These are phyloP conservation scores for Phthorimaea operculella DNA, from an alignment of 1,140 invertebrate species.

Conservation along the genomic window DNA sequence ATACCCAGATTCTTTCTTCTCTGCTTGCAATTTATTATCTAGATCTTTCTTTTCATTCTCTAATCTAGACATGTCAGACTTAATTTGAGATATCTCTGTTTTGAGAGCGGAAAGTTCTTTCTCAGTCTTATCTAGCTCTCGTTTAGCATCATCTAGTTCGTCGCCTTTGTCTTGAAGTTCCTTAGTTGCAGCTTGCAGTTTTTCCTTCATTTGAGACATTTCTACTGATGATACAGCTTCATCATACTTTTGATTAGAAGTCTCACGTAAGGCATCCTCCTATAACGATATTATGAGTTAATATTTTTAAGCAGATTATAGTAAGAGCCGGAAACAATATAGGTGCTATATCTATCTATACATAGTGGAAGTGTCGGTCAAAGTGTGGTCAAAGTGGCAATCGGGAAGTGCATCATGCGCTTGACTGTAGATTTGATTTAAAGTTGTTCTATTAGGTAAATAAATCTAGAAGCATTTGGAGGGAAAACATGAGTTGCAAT, in stretches of 20 bases:
- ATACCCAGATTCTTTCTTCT: conserved; percentile 68
- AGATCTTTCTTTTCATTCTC: conserved; percentile 70
- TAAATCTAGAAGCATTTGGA: too few relatives aligned
- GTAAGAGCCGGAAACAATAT: too few relatives aligned
- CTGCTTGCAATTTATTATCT: conserved; percentile 67
- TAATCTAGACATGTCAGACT: conserved; percentile 74
- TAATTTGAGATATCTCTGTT: conserved; percentile 62
- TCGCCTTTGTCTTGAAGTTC: conserved; percentile 58
- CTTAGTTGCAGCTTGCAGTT: conserved; percentile 52
- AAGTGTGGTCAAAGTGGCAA: not conserved
- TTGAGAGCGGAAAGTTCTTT: conserved; percentile 66
- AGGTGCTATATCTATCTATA: too few relatives aligned
- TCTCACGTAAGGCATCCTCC: conserved; percentile 66
- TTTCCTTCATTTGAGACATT: conserved; percentile 65
- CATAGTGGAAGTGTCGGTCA: too few relatives aligned
- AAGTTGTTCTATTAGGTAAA: too few relatives aligned
- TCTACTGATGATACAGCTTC: conserved; percentile 66
- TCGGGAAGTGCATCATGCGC: not conserved
- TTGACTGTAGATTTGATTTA: not conserved
- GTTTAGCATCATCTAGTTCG: conserved; percentile 41
- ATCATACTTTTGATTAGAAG: conserved; percentile 66
- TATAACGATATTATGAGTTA: conserved; percentile 22
- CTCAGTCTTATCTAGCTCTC: conserved; percentile 43
- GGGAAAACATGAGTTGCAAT: too few relatives aligned
- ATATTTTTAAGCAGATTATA: too few relatives aligned